These are phyloP conservation scores for Tupiocoris notatus DNA, from an alignment of 2,888 invertebrate genomes.

Conservation along the genomic window DNA sequence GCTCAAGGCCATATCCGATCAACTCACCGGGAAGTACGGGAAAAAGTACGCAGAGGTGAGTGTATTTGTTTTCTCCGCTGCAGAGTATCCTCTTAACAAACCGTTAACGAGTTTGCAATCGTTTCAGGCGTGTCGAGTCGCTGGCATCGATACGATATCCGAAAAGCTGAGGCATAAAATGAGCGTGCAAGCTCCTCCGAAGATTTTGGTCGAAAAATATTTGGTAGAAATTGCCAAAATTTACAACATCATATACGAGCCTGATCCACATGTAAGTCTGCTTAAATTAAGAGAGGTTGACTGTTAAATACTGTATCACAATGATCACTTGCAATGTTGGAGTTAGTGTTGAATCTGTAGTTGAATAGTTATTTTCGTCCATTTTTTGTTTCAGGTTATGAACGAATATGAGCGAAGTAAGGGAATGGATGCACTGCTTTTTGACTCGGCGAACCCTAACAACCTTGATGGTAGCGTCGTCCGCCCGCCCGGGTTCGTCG, in stretches of 20 bases:
- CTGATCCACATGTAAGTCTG: constrained; percentile 74
- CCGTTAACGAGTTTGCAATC: too few relatives aligned
- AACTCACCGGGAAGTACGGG: constrained; percentile 88
- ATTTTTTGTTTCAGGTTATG: constrained; percentile 61
- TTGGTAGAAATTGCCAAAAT: constrained; percentile 95
- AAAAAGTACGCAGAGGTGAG: constrained; percentile 78
- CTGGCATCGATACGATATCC: constrained; percentile 76
- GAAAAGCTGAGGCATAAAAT: constrained; percentile 92
- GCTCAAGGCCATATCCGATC: constrained; percentile 76
- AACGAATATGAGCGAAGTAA: constrained; percentile 62
- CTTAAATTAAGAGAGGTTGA: too few relatives aligned
- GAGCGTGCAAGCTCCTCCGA: constrained; percentile 91
- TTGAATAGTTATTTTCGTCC: neutral
- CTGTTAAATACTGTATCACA: too few relatives aligned
- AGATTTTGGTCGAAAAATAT: constrained; percentile 89
- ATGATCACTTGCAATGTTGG: neutral
- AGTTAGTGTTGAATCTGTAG: neutral
- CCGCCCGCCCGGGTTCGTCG: constrained; percentile 77
- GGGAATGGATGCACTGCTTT: constrained; percentile 63
- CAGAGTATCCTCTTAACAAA: too few relatives aligned
- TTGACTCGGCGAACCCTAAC: constrained; percentile 64
- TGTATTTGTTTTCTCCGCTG: too few relatives aligned
- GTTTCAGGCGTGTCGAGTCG: constrained; percentile 70
- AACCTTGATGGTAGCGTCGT: constrained; percentile 63
- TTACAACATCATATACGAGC: constrained; percentile 91